Evolutionary conservation across 2,113 vertebrate species (phyloP), one percentile per base, ranked within the genome.

Genomic region (Melozone crissalis): DNA sequence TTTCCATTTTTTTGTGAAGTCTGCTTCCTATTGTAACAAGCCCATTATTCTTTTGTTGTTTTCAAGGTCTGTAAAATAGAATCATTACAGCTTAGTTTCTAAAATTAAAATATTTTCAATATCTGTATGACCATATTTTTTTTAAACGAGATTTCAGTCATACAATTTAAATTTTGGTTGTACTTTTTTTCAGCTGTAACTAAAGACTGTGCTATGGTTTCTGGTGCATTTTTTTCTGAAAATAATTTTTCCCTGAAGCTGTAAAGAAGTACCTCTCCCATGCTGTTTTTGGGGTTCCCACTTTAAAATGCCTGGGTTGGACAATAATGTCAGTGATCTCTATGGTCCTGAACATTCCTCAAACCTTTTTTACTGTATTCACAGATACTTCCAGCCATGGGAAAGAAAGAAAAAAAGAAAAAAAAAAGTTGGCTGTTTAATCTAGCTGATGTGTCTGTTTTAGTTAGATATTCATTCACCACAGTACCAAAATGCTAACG

Each of bases 131-230:
- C 81, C 8, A 35, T 71, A 55, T 54, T 87, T 86, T 62, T 62
- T 66, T 96, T 15, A 95, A 92, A 94, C 27, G 80, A 95, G 37
- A 85, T 94, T 92, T 92, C 83, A 76, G n/a, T 87, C 71, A 44
- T 15, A 51, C 4, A 30, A 67, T 92, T 96, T 90, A 86, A 90
- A 93, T 96, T 96, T 96, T 96, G 62, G 61, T 85, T 90, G 59
- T 26, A 28, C 46, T 71, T 97, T 95, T 65, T 89, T 95, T 96
- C 41, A 91, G 55, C 17, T 49, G 26, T 77, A 84, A 83, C 73
- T 94, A 78, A 94, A 94, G 23, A 33, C 26, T 94, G 31, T 35
- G 58, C 79, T 91, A 73, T 59, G 49, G 78, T 91, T 96, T 86
- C 62, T 96, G 47, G 75, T 71, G 15, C 43, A 87, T 95, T 97